Conservation (phyloP, 2,797 vertebrate genomes). For the Phylloscopus collybita region DNA sequence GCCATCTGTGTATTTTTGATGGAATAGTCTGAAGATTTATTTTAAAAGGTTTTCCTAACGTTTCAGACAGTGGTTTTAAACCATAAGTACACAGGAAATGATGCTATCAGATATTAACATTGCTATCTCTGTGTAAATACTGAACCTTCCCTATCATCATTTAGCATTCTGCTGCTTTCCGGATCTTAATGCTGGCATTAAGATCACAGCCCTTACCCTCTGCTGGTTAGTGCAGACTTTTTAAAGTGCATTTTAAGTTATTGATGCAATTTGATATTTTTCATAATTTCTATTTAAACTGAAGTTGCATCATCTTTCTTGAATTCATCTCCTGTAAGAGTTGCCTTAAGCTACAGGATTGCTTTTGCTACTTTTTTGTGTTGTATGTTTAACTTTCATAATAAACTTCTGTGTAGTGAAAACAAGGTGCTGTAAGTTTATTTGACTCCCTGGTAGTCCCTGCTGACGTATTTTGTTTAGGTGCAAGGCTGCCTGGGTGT, state of each 20-base stretch:
- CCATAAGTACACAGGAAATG: conserved; percentile 64
- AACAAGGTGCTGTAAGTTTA: conserved; percentile 26
- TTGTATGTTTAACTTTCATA: conserved; percentile 86
- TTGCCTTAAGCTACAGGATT: conserved; percentile 83
- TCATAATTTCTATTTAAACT: conserved; percentile 85
- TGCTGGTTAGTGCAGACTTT: conserved; percentile 76
- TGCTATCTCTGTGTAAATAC: conserved; percentile 75
- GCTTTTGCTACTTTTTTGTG: conserved; percentile 83
- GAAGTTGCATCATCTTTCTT: conserved; percentile 82
- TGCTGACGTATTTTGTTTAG: accelerated
- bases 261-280: conserved; percentile 87
- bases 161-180: conserved; percentile 73
- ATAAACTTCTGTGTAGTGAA: conserved; percentile 88
- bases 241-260: conserved; percentile 87
- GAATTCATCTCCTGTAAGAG: conserved; percentile 79
- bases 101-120: conserved; percentile 56
- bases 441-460: not conserved
- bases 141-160: conserved; percentile 56
- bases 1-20: conserved; percentile 69
- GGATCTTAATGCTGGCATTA: conserved; percentile 96
- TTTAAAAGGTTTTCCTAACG: conserved; percentile 64
- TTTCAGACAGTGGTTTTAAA: conserved; percentile 68
- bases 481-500: not conserved
- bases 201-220: conserved; percentile 80
- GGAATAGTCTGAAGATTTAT: conserved; percentile 63